These are phyloP conservation scores for Brienomyrus longianalis DNA, from an alignment of 2,113 vertebrate species.

Conservation along the genomic window DNA sequence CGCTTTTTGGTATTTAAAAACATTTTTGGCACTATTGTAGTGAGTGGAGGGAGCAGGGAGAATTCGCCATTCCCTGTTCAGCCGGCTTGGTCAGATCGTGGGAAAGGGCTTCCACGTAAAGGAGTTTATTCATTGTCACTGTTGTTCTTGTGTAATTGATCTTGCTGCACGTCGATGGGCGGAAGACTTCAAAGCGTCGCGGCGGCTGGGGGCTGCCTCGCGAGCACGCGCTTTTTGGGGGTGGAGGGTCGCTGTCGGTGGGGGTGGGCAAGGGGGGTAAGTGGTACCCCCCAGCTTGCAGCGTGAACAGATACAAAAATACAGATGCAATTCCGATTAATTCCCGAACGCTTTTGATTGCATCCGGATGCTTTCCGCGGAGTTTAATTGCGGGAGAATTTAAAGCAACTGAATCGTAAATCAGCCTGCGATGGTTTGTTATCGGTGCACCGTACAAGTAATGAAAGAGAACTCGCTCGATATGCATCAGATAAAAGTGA, in stretches of 20 bases:
- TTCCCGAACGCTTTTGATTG: neutral
- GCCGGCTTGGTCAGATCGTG: constrained; percentile 65
- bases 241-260: neutral
- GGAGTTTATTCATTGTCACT: constrained; percentile 64
- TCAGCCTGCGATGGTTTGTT: neutral
- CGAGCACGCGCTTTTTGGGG: constrained; percentile 44
- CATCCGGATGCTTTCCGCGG: neutral
- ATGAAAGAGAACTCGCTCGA: neutral
- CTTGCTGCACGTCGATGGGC: constrained; percentile 64
- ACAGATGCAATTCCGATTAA: neutral
- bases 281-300: neutral
- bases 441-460: neutral
- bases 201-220: constrained; percentile 63
- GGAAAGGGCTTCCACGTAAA: constrained; percentile 73
- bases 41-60: constrained; percentile 34
- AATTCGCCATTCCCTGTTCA: constrained; percentile 43
- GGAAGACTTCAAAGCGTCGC: constrained; percentile 67
- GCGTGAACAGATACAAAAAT: neutral
- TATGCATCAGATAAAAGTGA: constrained; percentile 6
- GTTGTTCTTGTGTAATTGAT: constrained; percentile 77
- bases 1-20: constrained; percentile 21
- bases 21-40: constrained; percentile 36
- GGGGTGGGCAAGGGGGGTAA: neutral
- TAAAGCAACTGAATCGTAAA: neutral
- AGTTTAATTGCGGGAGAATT: neutral